These are phyloP conservation scores for Drosophila bifasciata DNA, from an alignment of 1,140 invertebrate species.

Conservation along the genomic window DNA sequence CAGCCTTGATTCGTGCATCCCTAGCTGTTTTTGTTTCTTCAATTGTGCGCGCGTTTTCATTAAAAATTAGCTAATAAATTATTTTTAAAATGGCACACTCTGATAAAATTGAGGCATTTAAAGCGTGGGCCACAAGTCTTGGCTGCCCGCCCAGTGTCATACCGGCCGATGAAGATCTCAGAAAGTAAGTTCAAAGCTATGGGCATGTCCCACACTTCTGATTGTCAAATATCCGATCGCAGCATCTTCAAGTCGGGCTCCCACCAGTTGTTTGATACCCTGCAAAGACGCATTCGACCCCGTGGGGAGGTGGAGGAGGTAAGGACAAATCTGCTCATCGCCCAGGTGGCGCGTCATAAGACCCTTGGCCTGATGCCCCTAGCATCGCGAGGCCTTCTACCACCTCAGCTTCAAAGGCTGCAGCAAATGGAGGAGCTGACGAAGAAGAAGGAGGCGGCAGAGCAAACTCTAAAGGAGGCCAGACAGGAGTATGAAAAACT, in stretches of 20 bases:
- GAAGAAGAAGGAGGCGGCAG: slow-evolving; percentile 45
- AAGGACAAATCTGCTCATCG: slow-evolving; percentile 65
- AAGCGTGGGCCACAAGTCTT: slow-evolving; percentile 65
- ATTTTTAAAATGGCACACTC: slow-evolving; percentile 49
- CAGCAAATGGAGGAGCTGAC: slow-evolving; percentile 63
- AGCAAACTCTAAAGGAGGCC: slow-evolving; percentile 35
- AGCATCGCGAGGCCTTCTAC: slow-evolving; percentile 58
- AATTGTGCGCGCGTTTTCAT: no score
- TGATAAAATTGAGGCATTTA: slow-evolving; percentile 60
- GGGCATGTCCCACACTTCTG: not conserved
- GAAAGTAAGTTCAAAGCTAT: slow-evolving; percentile 53
- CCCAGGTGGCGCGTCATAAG: slow-evolving; percentile 54
- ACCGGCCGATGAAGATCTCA: slow-evolving; percentile 66
- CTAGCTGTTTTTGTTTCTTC: no score
- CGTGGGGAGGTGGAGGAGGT: slow-evolving; percentile 58
- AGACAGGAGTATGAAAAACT: slow-evolving; percentile 57
- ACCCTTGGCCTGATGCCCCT: slow-evolving; percentile 54
- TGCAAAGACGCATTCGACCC: slow-evolving; percentile 62
- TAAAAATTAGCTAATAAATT: not conserved
- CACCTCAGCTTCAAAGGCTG: slow-evolving; percentile 62
- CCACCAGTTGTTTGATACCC: slow-evolving; percentile 53
- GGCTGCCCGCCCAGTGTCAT: slow-evolving; percentile 61
- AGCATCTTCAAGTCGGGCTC: slow-evolving; percentile 76
- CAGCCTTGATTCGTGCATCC: no score
- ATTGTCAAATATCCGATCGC: not conserved